Conservation (phyloP, 2,888 invertebrate species). For the Lasius platythorax region DNA sequence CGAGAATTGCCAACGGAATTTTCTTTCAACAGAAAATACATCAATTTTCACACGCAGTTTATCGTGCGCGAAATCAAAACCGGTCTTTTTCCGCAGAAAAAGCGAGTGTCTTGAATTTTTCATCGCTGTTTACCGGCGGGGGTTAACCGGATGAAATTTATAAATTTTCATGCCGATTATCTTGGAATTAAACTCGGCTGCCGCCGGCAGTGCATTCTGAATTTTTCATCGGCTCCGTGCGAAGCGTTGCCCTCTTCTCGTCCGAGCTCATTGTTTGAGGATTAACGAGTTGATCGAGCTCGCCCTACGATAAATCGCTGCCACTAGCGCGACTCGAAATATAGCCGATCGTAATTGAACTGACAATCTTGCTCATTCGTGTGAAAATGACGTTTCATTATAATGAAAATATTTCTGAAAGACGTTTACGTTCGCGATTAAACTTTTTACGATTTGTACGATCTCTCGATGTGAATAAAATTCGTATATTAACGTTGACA, state of each 20-base stretch:
- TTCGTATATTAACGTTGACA: constrained; percentile 4
- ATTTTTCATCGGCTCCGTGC: constrained; percentile 37
- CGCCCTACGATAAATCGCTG: constrained; percentile 43
- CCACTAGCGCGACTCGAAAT: constrained; percentile 17
- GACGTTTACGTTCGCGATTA: constrained; percentile 17
- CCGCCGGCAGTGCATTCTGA: constrained; percentile 6
- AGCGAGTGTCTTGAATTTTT: constrained; percentile 39
- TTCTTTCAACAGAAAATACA: constrained; percentile 4
- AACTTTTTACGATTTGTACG: constrained; percentile 2
- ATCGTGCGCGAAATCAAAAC: constrained; percentile 31
- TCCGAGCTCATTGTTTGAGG: constrained; percentile 43
- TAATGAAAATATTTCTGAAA: constrained; percentile 35
- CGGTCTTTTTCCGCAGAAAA: constrained; percentile 17
- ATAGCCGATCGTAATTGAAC: constrained; percentile 29
- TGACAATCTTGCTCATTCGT: constrained; percentile 35
- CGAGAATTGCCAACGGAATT: neutral
- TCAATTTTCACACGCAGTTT: constrained; percentile 17
- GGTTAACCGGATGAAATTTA: constrained; percentile 48
- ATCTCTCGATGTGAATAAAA: constrained; percentile 12
- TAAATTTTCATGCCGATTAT: constrained; percentile 56
- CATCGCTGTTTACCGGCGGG: constrained; percentile 43
- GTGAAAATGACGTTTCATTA: constrained; percentile 42
- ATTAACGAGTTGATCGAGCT: constrained; percentile 48
- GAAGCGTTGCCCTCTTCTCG: constrained; percentile 24
- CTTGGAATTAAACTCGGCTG: constrained; percentile 44